These are phyloP conservation scores for Gasterosteus nipponicus DNA, from an alignment of 2,113 vertebrate species.

Conservation along the genomic window DNA sequence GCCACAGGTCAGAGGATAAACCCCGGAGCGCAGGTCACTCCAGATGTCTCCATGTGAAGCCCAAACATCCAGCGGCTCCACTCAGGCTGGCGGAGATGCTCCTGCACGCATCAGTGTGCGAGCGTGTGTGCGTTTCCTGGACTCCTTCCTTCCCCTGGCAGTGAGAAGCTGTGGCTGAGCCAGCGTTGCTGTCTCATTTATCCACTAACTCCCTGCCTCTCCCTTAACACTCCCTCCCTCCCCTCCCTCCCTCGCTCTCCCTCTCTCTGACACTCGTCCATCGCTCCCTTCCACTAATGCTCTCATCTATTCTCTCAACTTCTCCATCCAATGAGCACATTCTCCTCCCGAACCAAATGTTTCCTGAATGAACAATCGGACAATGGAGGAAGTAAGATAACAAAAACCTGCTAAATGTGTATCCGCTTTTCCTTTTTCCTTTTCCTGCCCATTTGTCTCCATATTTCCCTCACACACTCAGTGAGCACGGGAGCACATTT, in stretches of 20 bases:
- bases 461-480: neutral
- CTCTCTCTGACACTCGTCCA: constrained; percentile 35
- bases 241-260: neutral
- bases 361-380: neutral
- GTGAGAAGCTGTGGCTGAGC: constrained; percentile 65
- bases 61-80: constrained; percentile 41
- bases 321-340: constrained; percentile 31
- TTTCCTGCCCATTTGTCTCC: neutral
- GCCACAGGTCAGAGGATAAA: constrained; percentile 54
- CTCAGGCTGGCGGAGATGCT: constrained; percentile 50
- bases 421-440: constrained; percentile 5
- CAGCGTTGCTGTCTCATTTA: constrained; percentile 67
- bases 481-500: neutral
- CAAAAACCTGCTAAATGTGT: neutral
- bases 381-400: neutral
- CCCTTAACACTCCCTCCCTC: constrained; percentile 8
- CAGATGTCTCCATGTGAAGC: constrained; percentile 47
- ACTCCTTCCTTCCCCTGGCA: constrained; percentile 57
- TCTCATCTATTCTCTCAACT: constrained; percentile 23
- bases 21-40: constrained; percentile 27
- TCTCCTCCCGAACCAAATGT: neutral
- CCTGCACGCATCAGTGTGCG: constrained; percentile 38
- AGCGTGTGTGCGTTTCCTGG: constrained; percentile 38
- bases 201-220: constrained; percentile 52
- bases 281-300: constrained; percentile 29